Conservation (phyloP, 2,888 invertebrate genomes). For the Elysia crispata region DNA sequence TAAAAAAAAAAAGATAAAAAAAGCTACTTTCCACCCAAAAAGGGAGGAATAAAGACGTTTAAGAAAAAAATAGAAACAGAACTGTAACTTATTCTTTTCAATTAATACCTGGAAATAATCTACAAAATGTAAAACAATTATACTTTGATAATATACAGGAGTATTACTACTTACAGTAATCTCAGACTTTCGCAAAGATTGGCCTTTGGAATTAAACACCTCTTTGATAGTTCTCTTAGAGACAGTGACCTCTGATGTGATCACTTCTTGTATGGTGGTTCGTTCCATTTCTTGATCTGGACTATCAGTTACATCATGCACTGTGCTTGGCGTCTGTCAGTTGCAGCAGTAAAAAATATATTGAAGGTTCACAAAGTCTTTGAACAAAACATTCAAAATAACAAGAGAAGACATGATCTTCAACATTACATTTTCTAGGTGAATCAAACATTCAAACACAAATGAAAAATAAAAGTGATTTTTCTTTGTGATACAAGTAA, state of each 20-base stretch:
- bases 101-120: too few species aligned
- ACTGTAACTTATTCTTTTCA: too few species aligned
- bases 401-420: too few species aligned
- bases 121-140: too few species aligned
- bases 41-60: too few species aligned
- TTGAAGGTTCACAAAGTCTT: background rate
- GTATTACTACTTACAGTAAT: conserved; percentile 10
- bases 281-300: conserved; percentile 39
- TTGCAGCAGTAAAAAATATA: background rate
- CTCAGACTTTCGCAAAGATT: conserved; percentile 2
- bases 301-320: conserved; percentile 9
- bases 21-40: too few species aligned
- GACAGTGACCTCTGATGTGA: conserved; percentile 22
- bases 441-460: background rate
- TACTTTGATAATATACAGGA: too few species aligned
- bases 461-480: background rate
- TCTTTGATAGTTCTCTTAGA: conserved; percentile 41
- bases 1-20: too few species aligned
- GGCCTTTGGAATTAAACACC: conserved; percentile 17
- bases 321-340: conserved; percentile 6
- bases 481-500: background rate
- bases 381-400: background rate
- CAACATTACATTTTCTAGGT: too few species aligned
- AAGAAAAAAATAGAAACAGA: too few species aligned
- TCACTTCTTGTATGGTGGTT: conserved; percentile 6